phyloP scores from a whole-genome alignment of 2,113 vertebrate species.

The Phalacrocorax brasilianus region DNA sequence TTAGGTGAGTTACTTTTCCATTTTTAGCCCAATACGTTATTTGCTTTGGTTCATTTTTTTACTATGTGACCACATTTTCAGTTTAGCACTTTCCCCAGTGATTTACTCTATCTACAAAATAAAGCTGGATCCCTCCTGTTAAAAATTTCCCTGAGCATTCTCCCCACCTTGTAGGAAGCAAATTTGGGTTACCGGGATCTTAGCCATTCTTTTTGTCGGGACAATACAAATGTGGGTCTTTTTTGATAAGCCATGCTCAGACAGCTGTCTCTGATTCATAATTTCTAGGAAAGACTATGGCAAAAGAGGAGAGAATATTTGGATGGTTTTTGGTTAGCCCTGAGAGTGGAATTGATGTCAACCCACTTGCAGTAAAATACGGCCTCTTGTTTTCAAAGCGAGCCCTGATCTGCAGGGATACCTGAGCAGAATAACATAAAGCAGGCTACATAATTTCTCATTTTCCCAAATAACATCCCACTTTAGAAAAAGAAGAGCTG shows the following conservation, averaged over 20 bases:
- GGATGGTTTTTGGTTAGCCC: not conserved
- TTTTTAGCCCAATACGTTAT: not conserved
- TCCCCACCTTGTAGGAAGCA: not conserved
- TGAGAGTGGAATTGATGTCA: not conserved
- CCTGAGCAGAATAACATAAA: conserved; percentile 41
- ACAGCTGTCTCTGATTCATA: not conserved
- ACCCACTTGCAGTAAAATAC: conserved; percentile 18
- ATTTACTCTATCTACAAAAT: not conserved
- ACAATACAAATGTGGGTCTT: not conserved
- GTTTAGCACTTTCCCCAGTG: not conserved
- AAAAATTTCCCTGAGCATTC: not conserved
- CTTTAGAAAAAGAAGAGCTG: not conserved
- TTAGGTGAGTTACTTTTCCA: not conserved
- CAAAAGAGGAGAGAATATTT: not conserved
- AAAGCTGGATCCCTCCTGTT: not conserved
- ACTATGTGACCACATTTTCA: not conserved
- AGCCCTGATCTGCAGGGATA: conserved; percentile 15
- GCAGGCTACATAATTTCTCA: not conserved
- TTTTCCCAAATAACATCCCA: not conserved
- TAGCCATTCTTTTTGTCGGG: not conserved
- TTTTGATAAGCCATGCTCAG: not conserved
- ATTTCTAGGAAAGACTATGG: not conserved
- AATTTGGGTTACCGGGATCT: not conserved
- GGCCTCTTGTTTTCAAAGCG: conserved; percentile 23
- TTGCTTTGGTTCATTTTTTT: not conserved